These are phyloP conservation scores for Plusia festucae DNA, from an alignment of 2,888 invertebrate genomes.

Conservation along the genomic window DNA sequence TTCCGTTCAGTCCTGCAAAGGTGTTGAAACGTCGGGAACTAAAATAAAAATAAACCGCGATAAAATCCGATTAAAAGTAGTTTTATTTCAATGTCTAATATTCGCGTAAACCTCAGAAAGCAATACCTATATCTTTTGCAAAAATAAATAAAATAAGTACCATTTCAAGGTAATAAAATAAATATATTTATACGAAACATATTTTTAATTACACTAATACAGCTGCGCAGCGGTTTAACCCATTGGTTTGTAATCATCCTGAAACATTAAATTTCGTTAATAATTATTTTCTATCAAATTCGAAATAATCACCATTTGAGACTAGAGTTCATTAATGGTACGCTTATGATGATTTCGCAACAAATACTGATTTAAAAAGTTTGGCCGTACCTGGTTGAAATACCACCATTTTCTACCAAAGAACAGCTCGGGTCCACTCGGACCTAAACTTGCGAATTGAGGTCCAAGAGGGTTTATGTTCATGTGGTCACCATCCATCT, in stretches of 20 bases:
- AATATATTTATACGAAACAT: background rate
- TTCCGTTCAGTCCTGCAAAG: too few relatives aligned
- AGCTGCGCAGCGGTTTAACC: slow-evolving; percentile 51
- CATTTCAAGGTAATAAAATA: background rate
- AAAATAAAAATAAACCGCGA: too few relatives aligned
- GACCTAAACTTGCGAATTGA: slow-evolving; percentile 62
- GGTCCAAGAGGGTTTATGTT: slow-evolving; percentile 80
- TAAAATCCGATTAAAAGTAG: too few relatives aligned
- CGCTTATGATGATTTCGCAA: too few relatives aligned
- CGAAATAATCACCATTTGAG: too few relatives aligned
- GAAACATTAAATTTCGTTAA: slow-evolving; percentile 59
- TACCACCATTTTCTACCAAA: slow-evolving; percentile 86
- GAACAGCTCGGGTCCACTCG: slow-evolving; percentile 72
- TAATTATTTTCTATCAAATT: too few relatives aligned
- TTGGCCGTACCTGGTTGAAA: slow-evolving; percentile 84
- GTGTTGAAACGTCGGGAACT: too few relatives aligned
- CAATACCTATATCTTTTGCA: background rate
- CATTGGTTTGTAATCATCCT: slow-evolving; percentile 80
- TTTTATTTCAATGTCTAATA: too few relatives aligned
- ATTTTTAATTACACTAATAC: background rate
- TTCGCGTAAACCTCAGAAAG: too few relatives aligned
- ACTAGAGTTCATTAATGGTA: too few relatives aligned
- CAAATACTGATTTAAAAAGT: too few relatives aligned
- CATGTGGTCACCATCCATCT: slow-evolving; percentile 84
- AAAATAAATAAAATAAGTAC: too few relatives aligned